phyloP scores from a whole-genome alignment of 1,140 invertebrate species.

The Mycetomoellerius zeteki region DNA sequence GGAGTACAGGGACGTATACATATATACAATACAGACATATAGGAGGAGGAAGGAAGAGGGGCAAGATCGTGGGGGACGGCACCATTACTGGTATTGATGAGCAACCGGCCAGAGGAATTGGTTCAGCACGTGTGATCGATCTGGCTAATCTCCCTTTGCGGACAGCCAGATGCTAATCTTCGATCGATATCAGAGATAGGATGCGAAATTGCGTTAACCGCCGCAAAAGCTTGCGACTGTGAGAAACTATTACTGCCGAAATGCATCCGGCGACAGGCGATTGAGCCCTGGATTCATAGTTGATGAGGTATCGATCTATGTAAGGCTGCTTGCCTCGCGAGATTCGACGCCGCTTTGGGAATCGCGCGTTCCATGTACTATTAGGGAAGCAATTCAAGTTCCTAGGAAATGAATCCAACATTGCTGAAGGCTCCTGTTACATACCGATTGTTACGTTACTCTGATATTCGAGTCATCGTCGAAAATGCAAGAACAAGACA shows the following conservation, averaged over 20 bases:
- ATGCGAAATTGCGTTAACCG: conserved; percentile 68
- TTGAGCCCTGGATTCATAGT: conserved; percentile 41
- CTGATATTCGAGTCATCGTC: neutral
- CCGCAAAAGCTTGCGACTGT: conserved; percentile 61
- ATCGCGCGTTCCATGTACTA: neutral
- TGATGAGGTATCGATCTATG: conserved; percentile 67
- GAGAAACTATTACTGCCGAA: conserved; percentile 48
- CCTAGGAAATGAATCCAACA: conserved; percentile 54
- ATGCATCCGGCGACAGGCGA: conserved; percentile 43
- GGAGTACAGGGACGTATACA: conserved; percentile 78
- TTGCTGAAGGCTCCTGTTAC: conserved; percentile 27
- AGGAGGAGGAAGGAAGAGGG: conserved; percentile 69
- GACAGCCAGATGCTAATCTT: conserved; percentile 82
- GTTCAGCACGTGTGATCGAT: conserved; percentile 84
- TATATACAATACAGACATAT: conserved; percentile 69
- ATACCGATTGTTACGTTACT: conserved; percentile 30
- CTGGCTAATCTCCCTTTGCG: conserved; percentile 82
- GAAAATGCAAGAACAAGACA: conserved; percentile 13
- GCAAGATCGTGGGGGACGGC: conserved; percentile 56
- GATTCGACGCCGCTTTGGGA: conserved; percentile 35
- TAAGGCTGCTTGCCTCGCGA: conserved; percentile 43
- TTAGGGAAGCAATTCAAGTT: conserved; percentile 62
- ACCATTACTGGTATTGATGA: conserved; percentile 84
- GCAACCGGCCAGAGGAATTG: conserved; percentile 84
- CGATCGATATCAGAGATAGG: conserved; percentile 75